Evolutionary conservation across 2,113 vertebrate genomes (phyloP), one percentile per base, ranked within the genome.

Genomic region (Macaca fascicularis): DNA sequence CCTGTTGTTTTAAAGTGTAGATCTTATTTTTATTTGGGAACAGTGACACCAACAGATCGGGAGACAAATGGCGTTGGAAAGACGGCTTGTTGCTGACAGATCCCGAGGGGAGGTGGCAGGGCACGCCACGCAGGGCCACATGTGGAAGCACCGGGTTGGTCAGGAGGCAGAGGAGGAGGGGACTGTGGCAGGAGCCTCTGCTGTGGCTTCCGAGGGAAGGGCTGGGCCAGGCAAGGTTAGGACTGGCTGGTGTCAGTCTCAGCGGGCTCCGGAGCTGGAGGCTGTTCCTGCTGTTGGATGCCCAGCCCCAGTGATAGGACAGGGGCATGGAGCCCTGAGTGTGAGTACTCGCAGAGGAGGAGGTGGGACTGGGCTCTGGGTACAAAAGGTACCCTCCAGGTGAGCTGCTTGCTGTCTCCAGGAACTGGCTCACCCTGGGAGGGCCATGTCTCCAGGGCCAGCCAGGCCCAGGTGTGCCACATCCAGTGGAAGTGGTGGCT

Each of bases 141-240:
- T 2, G 5, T 35, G 32, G 55, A 27, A n/a, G 43, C 76, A 12
- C 25, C 48, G n/a, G 43, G 45, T 19, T 0, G 0, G 1, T 50
- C 23, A 48, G 75, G 74, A 72, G 72, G 48, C 25, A 22, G 32
- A 48, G 48, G 8, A 20, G 3, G 20, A 17, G 64, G 16, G 3
- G 3, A 27, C 2, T 0, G 6, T 9, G 80, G 22, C 10, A 30
- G 32, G n/a, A 93, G 35, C 10, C 48, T 30, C 38, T n/a, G 8
- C 7, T 8, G 19, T 0, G 25, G 45, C 6, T 76, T 79, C 38
- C 2, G 2, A 0, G 0, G 35, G 38, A 32, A 14, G 38, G 35
- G 48, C 4, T 0, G 4, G 40, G 8, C 3, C 0, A 6, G 25
- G 35, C 6, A 7, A 30, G 40, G 20, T n/a, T 12, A 12, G 35